These are phyloP conservation scores for Moxostoma hubbsi DNA, from an alignment of 2,797 vertebrate species.

Conservation along the genomic window DNA sequence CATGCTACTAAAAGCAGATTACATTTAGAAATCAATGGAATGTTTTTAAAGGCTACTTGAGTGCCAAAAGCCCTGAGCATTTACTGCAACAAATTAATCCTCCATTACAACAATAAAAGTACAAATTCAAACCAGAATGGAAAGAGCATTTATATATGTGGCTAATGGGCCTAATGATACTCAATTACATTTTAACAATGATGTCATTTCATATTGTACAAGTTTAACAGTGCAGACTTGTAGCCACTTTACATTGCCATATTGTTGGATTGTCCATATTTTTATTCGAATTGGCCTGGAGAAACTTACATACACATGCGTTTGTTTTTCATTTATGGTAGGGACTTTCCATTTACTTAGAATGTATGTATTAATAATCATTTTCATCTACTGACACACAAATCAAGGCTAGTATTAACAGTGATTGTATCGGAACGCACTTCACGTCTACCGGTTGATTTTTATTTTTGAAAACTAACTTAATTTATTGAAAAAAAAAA, in stretches of 20 bases:
- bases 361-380: no score
- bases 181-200: background rate
- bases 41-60: background rate
- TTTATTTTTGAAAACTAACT: no score
- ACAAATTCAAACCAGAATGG: background rate
- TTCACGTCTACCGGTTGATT: no score
- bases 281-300: background rate
- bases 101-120: background rate
- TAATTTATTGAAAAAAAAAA: no score
- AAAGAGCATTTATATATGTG: background rate
- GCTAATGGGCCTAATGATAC: background rate
- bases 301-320: background rate
- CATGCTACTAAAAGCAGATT: background rate
- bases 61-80: background rate
- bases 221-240: background rate
- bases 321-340: no score
- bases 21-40: background rate
- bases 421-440: no score
- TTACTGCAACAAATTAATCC: slow-evolving; percentile 3
- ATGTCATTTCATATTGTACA: background rate
- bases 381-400: no score
- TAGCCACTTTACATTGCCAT: background rate
- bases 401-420: no score
- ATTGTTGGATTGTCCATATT: background rate
- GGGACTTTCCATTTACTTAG: no score